These are phyloP conservation scores for Schizopygopsis pylzovi DNA, from an alignment of 2,797 vertebrate species.

Conservation along the genomic window DNA sequence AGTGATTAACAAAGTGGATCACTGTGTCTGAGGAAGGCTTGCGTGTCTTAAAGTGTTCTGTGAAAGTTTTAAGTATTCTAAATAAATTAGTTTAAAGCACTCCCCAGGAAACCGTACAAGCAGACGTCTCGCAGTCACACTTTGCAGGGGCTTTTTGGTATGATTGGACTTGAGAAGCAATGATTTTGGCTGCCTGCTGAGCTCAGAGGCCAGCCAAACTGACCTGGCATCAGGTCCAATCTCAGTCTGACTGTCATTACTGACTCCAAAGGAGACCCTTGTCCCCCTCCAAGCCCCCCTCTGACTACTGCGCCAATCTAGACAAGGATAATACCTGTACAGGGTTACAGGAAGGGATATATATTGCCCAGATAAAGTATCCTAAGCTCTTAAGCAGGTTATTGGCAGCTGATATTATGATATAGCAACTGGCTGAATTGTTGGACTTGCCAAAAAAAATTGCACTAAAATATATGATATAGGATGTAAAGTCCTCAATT, in stretches of 20 bases:
- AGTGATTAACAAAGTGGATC: conserved; percentile 34
- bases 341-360: conserved; percentile 22
- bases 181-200: conserved; percentile 38
- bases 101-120: conserved; percentile 1
- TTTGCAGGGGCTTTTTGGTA: conserved; percentile 24
- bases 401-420: conserved; percentile 23
- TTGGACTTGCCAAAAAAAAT: neutral
- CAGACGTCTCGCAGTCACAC: conserved; percentile 10
- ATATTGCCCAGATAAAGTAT: conserved; percentile 16
- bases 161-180: conserved; percentile 36
- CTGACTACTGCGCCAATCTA: conserved; percentile 21
- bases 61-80: conserved; percentile 26
- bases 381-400: conserved; percentile 35
- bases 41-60: conserved; percentile 25
- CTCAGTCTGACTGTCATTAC: conserved; percentile 49
- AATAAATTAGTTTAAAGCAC: conserved; percentile 35
- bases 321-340: conserved; percentile 21
- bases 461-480: conserved; percentile 8
- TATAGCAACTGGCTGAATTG: neutral
- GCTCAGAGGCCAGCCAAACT: conserved; percentile 40
- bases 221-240: conserved; percentile 48
- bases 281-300: conserved; percentile 31
- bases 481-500: neutral
- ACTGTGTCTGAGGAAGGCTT: neutral
- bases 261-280: conserved; percentile 46